A percentile compares a stretch with the other conserved stretches of the same genome.
These are phyloP conservation scores for Ericerus pela DNA, from an alignment of 1,140 invertebrate species.

Conservation along the genomic window DNA sequence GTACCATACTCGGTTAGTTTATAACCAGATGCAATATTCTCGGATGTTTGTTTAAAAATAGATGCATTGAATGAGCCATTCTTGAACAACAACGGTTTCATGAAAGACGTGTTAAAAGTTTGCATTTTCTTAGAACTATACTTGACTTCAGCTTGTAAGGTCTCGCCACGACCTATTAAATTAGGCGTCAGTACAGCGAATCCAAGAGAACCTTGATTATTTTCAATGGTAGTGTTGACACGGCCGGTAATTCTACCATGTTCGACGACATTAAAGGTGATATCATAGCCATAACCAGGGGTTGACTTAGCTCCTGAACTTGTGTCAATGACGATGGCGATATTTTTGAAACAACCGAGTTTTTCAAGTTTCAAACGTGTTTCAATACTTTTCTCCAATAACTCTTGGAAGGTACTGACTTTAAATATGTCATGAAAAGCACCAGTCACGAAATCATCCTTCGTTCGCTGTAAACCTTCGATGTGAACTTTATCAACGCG, in stretches of 20 bases:
- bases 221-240: constrained; percentile 64
- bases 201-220: constrained; percentile 69
- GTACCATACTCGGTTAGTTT: constrained; percentile 46
- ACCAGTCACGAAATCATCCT: constrained; percentile 17
- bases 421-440: constrained; percentile 9
- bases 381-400: constrained; percentile 27
- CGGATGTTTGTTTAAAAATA: constrained; percentile 52
- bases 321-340: constrained; percentile 70
- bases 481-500: constrained; percentile 15
- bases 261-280: constrained; percentile 70
- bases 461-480: constrained; percentile 16
- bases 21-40: constrained; percentile 69
- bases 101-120: constrained; percentile 30
- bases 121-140: constrained; percentile 40
- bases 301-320: constrained; percentile 50
- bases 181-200: constrained; percentile 59
- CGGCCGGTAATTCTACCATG: constrained; percentile 54
- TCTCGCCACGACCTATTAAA: constrained; percentile 64
- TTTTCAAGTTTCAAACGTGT: constrained; percentile 53
- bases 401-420: constrained; percentile 14
- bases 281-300: constrained; percentile 51
- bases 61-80: constrained; percentile 45
- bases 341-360: constrained; percentile 66
- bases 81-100: constrained; percentile 52
- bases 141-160: constrained; percentile 44